Evolutionary conservation across 1,140 invertebrate genomes (phyloP), one percentile per base, ranked within the genome.

Genomic region (Colletes latitarsis): DNA sequence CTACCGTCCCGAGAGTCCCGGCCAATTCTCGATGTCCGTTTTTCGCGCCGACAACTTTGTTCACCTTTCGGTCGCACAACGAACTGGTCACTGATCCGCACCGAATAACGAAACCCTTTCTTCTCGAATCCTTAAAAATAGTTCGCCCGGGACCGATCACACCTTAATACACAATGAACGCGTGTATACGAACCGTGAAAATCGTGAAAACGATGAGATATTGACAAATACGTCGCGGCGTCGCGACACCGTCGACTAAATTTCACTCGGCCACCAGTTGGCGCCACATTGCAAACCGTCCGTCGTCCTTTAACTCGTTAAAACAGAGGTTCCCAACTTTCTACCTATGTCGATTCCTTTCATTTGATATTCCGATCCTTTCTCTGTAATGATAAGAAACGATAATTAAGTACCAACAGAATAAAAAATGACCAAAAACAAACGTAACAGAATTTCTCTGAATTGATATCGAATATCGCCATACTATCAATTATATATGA

Each of bases 161-260:
- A 10, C 19, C 14, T 64, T 52, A 6, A 62, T 70, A 39, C 39
- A 14, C 41, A 12, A 41, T 12, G 21, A 52, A 67, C 30, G n/a
- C n/a, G 52, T 75, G n/a, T 46, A 19, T 49, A 74, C n/a, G 81
- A 70, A 83, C 77, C 58, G 79, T 69, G 76, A 82, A 84, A 83
- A 82, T 84, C 74, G 52, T 72, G 82, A 82, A 77, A 82, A 84
- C 79, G 76, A 75, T 58, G 64, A 82, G 83, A 82, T 90, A 90
- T 90, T 90, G 89, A 90, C 88, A 90, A 90, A 89, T 90, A 89
- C 87, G 81, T 83, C 85, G 70, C 73, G 83, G 89, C 88, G 88
- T 88, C 88, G 83, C 85, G 87, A 89, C 87, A 89, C 88, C 68
- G 83, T 83, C 81, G 81, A 62, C 66, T 82, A 78, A 72, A 81